phyloP scores from a whole-genome alignment of 2,113 vertebrate genomes.

The human (Homo sapiens) region GRCh38 chr15:69459001-69459500 shows the following conservation, averaged over 20 bases:
- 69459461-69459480: not conserved
- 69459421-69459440: not conserved
- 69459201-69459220: not conserved
- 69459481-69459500: too few species aligned
- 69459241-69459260: not conserved
- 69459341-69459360: not conserved
- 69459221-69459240: not conserved
- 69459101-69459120: not conserved
- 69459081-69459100: not conserved
- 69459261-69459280: not conserved
- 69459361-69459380: not conserved
- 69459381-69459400: not conserved
- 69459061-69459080: not conserved
- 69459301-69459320: not conserved
- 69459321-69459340: not conserved
- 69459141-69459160: not conserved
- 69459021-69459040: not conserved
- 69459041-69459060: not conserved
- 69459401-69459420: not conserved
- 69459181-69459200: not conserved
- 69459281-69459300: not conserved
- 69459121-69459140: not conserved
- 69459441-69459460: not conserved
- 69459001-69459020: not conserved
- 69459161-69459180: not conserved